These are phyloP conservation scores for Popillia japonica DNA, from an alignment of 1,140 invertebrate species.

Conservation along the genomic window DNA sequence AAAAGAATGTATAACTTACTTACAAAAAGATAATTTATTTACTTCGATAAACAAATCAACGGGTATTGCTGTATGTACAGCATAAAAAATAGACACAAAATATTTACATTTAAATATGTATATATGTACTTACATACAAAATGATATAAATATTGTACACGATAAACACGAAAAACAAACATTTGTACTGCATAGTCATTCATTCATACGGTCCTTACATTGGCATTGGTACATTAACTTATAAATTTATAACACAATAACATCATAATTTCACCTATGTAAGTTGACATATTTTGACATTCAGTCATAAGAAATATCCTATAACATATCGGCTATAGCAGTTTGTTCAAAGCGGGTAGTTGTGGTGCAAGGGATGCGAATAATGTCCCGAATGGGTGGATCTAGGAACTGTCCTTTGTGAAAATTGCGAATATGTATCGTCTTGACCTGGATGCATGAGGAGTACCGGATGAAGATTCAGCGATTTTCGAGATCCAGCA, in stretches of 20 bases:
- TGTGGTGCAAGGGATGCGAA: slow-evolving; percentile 56
- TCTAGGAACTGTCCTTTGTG: slow-evolving; percentile 67
- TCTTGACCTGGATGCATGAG: slow-evolving; percentile 73
- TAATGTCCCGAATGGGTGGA: slow-evolving; percentile 58
- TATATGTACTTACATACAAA: neutral
- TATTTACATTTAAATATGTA: neutral
- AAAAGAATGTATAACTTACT: too few relatives aligned
- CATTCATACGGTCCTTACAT: neutral
- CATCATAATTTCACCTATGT: neutral
- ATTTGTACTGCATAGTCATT: neutral
- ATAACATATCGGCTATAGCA: neutral
- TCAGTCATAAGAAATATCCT: neutral
- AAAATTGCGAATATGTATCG: slow-evolving; percentile 80
- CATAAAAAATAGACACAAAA: neutral
- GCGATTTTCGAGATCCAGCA: slow-evolving; percentile 82
- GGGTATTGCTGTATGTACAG: neutral
- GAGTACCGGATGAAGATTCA: slow-evolving; percentile 86
- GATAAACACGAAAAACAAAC: neutral
- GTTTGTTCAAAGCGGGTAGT: slow-evolving; percentile 52
- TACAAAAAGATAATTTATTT: neutral
- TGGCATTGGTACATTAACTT: neutral
- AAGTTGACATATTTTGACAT: neutral
- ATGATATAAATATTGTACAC: neutral
- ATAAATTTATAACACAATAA: neutral
- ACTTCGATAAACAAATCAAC: neutral